Evolutionary conservation across 2,113 vertebrate genomes (phyloP), one percentile per base, ranked within the genome.

Genomic region (Calyptomena viridis): DNA sequence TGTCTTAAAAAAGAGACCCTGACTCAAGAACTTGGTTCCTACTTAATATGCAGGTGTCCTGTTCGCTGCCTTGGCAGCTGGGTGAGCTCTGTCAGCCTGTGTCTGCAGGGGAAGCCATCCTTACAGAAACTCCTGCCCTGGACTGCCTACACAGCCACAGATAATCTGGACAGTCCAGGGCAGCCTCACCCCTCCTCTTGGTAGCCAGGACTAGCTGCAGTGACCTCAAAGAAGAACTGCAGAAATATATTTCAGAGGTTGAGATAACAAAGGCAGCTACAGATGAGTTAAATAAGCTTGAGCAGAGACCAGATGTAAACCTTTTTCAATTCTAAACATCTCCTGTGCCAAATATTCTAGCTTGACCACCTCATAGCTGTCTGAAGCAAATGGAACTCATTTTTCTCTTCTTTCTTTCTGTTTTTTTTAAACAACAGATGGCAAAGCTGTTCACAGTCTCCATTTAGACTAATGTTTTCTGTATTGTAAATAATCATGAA

Each of bases 331-430:
- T 93, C 83, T 87, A 96, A 94, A 94, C 87, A 84, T 86, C 25
- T 75, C 60, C 24, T 68, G 20, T 92, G 95, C 94, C 90, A 96
- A 94, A 24, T 84, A 84, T 90, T 86, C 69, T 81, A 93, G 33
- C 53, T 59, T 96, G 96, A 96, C 95, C 94, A 96, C 85, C 90
- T 79, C 68, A 72, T 72, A 93, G 88, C 76, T 94, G 76, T 84
- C 89, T 96, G 69, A 78, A 96, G 60, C 60, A 92, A 95, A 96
- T 92, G 76, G n/a, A 94, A 31, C 35, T 96, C 35, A 90, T 97
- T 96, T 96, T 94, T 95, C 76, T 92, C 46, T 77, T 94, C 40
- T 50, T 91, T 81, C 68, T 89, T 68, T 87, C 31, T 87, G 17
- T 50, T 46, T 60, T 69, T 83, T 83, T 90, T 42, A 64, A 94